These are phyloP conservation scores for Gonocerus acuteangulatus DNA, from an alignment of 2,888 invertebrate genomes.

Conservation along the genomic window DNA sequence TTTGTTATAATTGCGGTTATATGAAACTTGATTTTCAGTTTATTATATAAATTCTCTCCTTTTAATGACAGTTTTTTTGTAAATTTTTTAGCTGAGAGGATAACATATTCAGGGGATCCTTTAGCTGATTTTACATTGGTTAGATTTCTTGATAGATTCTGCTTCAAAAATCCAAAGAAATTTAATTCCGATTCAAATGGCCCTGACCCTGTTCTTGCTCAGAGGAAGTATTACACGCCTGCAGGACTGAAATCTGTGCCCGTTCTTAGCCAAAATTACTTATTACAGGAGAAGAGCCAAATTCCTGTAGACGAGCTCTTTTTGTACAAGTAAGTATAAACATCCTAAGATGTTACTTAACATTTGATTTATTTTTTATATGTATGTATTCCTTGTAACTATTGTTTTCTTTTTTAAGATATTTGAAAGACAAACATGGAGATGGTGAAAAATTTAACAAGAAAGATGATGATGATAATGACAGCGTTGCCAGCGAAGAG, in stretches of 20 bases:
- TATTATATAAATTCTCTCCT: too few species aligned
- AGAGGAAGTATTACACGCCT: conserved; percentile 60
- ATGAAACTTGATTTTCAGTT: too few species aligned
- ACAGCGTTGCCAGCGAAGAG: conserved; percentile 69
- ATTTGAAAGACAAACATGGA: conserved; percentile 45
- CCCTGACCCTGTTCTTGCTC: conserved; percentile 57
- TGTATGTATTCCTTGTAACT: background rate
- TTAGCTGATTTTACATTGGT: conserved; percentile 84
- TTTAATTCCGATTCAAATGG: conserved; percentile 49
- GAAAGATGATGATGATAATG: conserved; percentile 52
- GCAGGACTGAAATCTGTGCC: conserved; percentile 62
- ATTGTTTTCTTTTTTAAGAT: conserved; percentile 44
- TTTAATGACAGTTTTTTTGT: too few species aligned
- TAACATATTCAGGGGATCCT: conserved; percentile 87
- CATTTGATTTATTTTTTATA: background rate
- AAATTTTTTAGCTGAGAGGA: conserved; percentile 52
- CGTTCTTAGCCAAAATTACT: conserved; percentile 63
- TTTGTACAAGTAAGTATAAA: conserved; percentile 58
- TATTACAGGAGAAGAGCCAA: conserved; percentile 57
- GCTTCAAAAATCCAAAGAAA: conserved; percentile 86
- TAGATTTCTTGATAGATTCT: conserved; percentile 88
- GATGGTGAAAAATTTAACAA: conserved; percentile 30
- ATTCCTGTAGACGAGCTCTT: conserved; percentile 89
- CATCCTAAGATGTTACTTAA: background rate
- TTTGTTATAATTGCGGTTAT: too few species aligned